These are phyloP conservation scores for Blastobasis lacticolella DNA, from an alignment of 2,888 invertebrate species.

Conservation along the genomic window DNA sequence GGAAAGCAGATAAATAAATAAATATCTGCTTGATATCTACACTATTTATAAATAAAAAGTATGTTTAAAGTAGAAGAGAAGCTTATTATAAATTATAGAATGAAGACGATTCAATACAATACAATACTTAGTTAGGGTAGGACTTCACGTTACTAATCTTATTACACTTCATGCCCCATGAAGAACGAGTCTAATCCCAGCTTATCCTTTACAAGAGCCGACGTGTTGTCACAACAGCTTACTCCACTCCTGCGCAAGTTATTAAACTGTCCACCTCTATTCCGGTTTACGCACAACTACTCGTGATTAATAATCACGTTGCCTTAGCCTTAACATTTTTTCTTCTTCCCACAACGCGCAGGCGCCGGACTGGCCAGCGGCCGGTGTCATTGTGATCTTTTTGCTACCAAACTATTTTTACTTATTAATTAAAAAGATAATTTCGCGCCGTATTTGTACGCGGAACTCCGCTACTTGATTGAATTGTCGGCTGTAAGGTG, in stretches of 20 bases:
- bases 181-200: slow-evolving; percentile 13
- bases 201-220: slow-evolving; percentile 20
- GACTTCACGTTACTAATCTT: slow-evolving; percentile 4
- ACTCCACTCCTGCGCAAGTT: slow-evolving; percentile 24
- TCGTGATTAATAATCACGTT: slow-evolving; percentile 57
- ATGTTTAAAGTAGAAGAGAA: no score
- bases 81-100: neutral
- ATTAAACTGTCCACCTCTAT: slow-evolving; percentile 36
- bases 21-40: no score
- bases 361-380: slow-evolving; percentile 43
- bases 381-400: slow-evolving; percentile 18
- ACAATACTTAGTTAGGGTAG: slow-evolving; percentile 5
- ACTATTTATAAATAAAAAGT: no score
- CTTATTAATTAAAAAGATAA: slow-evolving; percentile 28
- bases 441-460: slow-evolving; percentile 7
- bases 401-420: slow-evolving; percentile 23
- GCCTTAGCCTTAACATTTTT: slow-evolving; percentile 31
- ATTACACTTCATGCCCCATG: slow-evolving; percentile 7
- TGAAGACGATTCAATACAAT: neutral
- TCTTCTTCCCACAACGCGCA: slow-evolving; percentile 31
- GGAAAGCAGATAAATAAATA: no score
- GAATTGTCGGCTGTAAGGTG: slow-evolving; percentile 7
- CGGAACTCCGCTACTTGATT: slow-evolving; percentile 7
- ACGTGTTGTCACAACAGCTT: slow-evolving; percentile 44
- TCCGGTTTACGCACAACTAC: slow-evolving; percentile 35